Percentiles rank a stretch among this genome's conserved stretches.
These are phyloP conservation scores for Phacellophora camtschatica DNA, from an alignment of 30 jellyfish, hydroid and myxozoan species.

Conservation along the genomic window DNA sequence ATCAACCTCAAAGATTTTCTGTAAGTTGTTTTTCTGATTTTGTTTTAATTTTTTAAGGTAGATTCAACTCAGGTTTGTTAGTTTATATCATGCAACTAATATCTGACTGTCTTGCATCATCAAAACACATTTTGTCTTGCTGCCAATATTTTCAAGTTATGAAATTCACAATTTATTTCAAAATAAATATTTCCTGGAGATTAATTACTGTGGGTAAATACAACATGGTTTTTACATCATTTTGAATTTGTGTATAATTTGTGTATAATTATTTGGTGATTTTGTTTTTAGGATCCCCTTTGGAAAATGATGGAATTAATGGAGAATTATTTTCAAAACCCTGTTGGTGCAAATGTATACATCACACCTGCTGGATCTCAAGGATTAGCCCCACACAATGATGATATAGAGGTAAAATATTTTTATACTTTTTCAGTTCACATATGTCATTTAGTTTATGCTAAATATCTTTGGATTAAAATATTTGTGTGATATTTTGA, in stretches of 20 bases:
- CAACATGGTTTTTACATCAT: too few species aligned
- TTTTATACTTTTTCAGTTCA: neutral
- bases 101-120: too few species aligned
- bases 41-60: neutral
- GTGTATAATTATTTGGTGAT: neutral
- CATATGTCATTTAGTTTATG: too few species aligned
- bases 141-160: too few species aligned
- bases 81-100: neutral
- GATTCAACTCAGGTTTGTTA: too few species aligned
- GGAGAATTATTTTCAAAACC: slow-evolving; percentile 82
- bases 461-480: too few species aligned
- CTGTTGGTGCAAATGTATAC: slow-evolving; percentile 86
- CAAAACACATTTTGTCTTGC: too few species aligned
- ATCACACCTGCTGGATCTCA: slow-evolving; percentile 86
- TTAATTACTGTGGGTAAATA: too few species aligned
- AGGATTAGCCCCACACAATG: slow-evolving; percentile 91
- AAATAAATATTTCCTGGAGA: too few species aligned
- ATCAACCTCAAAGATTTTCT: slow-evolving; percentile 93
- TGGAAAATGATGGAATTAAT: slow-evolving; percentile 85
- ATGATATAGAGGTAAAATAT: slow-evolving; percentile 82
- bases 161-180: too few species aligned
- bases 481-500: too few species aligned
- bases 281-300: slow-evolving; percentile 52
- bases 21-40: slow-evolving; percentile 14
- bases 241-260: slow-evolving; percentile 75